Percentiles rank a stretch among this genome's conserved stretches.
phyloP scores from a whole-genome alignment of 1,140 invertebrate species.

The Zophobas morio region DNA sequence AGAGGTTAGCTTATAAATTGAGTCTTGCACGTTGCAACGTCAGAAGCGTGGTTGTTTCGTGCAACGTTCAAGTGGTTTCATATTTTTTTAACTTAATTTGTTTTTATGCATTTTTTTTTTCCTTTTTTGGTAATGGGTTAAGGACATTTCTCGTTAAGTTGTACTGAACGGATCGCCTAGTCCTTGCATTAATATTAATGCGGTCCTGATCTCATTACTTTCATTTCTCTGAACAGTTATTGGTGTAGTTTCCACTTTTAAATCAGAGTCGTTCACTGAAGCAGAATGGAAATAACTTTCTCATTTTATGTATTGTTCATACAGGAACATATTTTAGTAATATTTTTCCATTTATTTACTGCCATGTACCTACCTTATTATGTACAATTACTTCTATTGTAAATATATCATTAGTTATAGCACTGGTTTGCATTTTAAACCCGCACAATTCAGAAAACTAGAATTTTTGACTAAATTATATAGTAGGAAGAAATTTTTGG shows the following conservation, averaged over 20 bases:
- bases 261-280: no score
- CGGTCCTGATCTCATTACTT: slow-evolving; percentile 48
- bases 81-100: background rate
- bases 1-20: background rate
- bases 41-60: no score
- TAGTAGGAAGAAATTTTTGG: no score
- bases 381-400: slow-evolving; percentile 43
- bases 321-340: slow-evolving; percentile 32
- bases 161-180: slow-evolving; percentile 48
- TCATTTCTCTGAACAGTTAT: slow-evolving; percentile 1
- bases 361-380: slow-evolving; percentile 54
- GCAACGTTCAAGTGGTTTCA: background rate
- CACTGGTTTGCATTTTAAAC: background rate
- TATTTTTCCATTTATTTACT: slow-evolving; percentile 52
- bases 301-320: slow-evolving; percentile 22
- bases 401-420: slow-evolving; percentile 44
- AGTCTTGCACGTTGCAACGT: background rate
- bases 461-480: no score
- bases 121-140: slow-evolving; percentile 41
- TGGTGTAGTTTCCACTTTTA: background rate
- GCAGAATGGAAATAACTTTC: background rate
- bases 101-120: slow-evolving; percentile 9
- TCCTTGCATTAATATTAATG: slow-evolving; percentile 31
- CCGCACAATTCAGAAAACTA: background rate
- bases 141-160: slow-evolving; percentile 15